phyloP scores from a whole-genome alignment of 2,113 vertebrate species.

The Hystrix cristata region DNA sequence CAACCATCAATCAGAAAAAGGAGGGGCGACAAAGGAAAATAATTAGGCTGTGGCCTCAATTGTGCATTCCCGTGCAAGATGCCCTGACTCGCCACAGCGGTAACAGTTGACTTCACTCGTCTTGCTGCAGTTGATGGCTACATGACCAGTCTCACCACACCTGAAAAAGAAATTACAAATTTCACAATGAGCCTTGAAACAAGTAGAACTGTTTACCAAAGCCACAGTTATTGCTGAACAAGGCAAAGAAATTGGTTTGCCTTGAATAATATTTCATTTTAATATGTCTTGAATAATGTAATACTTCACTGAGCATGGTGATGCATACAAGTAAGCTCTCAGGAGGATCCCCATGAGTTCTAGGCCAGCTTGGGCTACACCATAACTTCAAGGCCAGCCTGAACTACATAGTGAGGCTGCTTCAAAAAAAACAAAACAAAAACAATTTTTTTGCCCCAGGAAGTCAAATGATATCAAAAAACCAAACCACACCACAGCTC shows the following conservation, averaged over 20 bases:
- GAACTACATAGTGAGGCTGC: not conserved
- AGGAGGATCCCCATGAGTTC: not conserved
- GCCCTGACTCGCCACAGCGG: slow-evolving; percentile 99
- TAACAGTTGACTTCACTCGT: slow-evolving; percentile 99
- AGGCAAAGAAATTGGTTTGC: not conserved
- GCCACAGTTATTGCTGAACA: not conserved
- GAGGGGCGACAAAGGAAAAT: slow-evolving; percentile 97
- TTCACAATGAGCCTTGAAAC: not conserved
- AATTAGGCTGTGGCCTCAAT: slow-evolving; percentile 99
- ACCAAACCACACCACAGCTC: not conserved
- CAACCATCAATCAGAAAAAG: slow-evolving; percentile 99
- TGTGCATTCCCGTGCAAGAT: slow-evolving; percentile 99
- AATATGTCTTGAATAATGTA: not conserved
- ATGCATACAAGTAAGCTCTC: not conserved
- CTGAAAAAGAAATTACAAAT: slow-evolving; percentile 83
- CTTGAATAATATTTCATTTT: not conserved
- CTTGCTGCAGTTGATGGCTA: slow-evolving; percentile 99
- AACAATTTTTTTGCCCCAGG: not conserved
- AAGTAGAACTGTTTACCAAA: not conserved
- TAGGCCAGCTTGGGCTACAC: not conserved
- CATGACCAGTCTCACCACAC: slow-evolving; percentile 99
- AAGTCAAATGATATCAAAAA: not conserved
- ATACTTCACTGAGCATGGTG: not conserved
- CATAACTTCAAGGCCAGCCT: not conserved
- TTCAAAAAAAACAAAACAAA: not conserved